A percentile compares a stretch with the other conserved stretches of the same genome.
These are phyloP conservation scores for Lypha dubia DNA, from an alignment of 2,888 invertebrate species.

Conservation along the genomic window DNA sequence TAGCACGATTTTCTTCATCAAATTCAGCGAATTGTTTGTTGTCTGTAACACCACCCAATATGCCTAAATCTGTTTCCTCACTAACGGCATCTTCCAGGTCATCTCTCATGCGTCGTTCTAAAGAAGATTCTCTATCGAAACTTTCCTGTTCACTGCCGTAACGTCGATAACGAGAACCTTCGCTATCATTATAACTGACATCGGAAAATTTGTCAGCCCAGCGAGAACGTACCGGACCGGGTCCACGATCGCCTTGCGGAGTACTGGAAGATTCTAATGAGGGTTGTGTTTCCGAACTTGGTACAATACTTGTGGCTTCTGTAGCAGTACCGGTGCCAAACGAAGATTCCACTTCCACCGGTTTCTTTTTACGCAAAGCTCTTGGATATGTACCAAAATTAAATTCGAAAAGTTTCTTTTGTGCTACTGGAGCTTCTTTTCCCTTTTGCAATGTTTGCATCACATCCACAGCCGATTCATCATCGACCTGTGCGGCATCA, in stretches of 20 bases:
- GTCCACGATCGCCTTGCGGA: slow-evolving; percentile 85
- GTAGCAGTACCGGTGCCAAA: slow-evolving; percentile 76
- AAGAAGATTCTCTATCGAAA: slow-evolving; percentile 83
- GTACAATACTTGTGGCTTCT: slow-evolving; percentile 81
- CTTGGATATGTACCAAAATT: slow-evolving; percentile 92
- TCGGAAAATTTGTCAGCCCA: slow-evolving; percentile 84
- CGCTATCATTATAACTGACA: slow-evolving; percentile 84
- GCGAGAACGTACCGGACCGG: slow-evolving; percentile 84
- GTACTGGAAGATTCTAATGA: slow-evolving; percentile 88
- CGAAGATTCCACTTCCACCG: slow-evolving; percentile 75
- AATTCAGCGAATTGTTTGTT: slow-evolving; percentile 86
- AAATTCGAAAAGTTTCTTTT: slow-evolving; percentile 87
- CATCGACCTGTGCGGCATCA: slow-evolving; percentile 73
- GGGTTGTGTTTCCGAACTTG: slow-evolving; percentile 86
- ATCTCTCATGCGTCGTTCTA: slow-evolving; percentile 83
- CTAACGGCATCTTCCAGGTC: slow-evolving; percentile 83
- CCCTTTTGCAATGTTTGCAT: slow-evolving; percentile 84
- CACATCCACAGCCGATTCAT: slow-evolving; percentile 82
- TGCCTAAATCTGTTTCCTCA: slow-evolving; percentile 82
- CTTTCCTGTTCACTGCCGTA: slow-evolving; percentile 83
- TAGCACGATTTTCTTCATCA: slow-evolving; percentile 84
- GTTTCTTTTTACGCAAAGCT: slow-evolving; percentile 84
- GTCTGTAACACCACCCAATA: slow-evolving; percentile 82
- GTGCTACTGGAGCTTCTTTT: slow-evolving; percentile 84
- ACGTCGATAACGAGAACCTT: slow-evolving; percentile 83